Base-by-base conservation (phyloP, 2,888 invertebrate genomes). In the Clitarchus hookeri region DNA sequence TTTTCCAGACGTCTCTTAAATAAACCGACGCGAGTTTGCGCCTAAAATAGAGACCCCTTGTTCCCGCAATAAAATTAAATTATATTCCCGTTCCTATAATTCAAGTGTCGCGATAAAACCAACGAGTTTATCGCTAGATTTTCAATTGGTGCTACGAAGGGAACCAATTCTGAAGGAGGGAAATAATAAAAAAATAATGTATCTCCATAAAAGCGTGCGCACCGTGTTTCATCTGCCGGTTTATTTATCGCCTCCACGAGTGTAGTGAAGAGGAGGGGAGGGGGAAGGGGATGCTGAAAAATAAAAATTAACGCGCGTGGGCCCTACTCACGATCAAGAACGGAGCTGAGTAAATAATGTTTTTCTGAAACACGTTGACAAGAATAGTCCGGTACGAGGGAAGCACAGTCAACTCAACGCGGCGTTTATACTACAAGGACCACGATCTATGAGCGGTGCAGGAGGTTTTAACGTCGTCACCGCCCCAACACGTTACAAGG, bases 111-210 rank as follows among this genome's bases (percentile, higher is more conserved):
- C 65, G 65, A 23, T 65, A 65, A 65, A 65, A n/a, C 65, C 65
- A 65, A n/a, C 65, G 65, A n/a, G 65, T 65, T 65, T 65, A 65
- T 65, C 65, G 65, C 65, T n/a, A 19, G 65, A n/a, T n/a, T n/a
- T 65, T 65, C 65, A 65, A 65, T 65, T 65, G 65, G 65, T 8
- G 3, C n/a, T 23, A 65, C 65, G 65, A 6, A n/a, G 53, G 65
- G 16, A 65, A 65, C 65, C 65, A 65, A 65, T 65, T 65, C 65
- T n/a, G 23, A 65, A 16, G 53, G 53, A 12, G 53, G 53, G 53
- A 53, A 53, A 19, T 53, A 19, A 19, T n/a, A n/a, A n/a, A 65
- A n/a, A 9, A 65, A n/a, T 11, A 19, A 1, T 4, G 23, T 36
- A 23, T 65, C 6, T 65, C 65, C 65, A 65, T 65, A 65, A 65